Conservation (phyloP, 2,797 vertebrate species). For the Megalops cyprinoides region DNA sequence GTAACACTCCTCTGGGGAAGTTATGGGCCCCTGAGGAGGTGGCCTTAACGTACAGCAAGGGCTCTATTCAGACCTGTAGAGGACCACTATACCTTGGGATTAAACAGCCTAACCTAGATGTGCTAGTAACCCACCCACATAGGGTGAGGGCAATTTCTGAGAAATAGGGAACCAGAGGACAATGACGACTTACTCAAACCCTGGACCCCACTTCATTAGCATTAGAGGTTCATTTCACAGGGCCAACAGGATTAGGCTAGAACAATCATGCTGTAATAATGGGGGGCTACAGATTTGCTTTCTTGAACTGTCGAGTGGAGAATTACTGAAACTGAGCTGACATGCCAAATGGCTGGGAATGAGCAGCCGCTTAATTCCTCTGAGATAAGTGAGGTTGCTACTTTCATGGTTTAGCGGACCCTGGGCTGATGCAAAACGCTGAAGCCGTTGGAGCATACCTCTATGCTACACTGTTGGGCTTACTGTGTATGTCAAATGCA, state of each 20-base stretch:
- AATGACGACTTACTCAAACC: not conserved
- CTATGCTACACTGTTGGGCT: not conserved
- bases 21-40: not conserved
- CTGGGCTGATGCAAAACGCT: not conserved
- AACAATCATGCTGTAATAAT: not conserved
- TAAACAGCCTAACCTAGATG: too few species aligned
- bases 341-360: too few species aligned
- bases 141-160: not conserved
- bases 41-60: not conserved
- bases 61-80: not conserved
- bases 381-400: not conserved
- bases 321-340: not conserved
- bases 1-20: not conserved
- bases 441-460: not conserved
- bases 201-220: not conserved
- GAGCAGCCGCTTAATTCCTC: not conserved
- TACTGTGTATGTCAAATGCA: not conserved
- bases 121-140: not conserved
- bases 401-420: not conserved
- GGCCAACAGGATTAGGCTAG: not conserved
- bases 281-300: not conserved
- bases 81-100: not conserved
- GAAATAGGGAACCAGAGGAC: not conserved
- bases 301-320: not conserved
- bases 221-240: not conserved